Conservation (phyloP, 2,888 invertebrate species). For the Penaeus monodon region DNA sequence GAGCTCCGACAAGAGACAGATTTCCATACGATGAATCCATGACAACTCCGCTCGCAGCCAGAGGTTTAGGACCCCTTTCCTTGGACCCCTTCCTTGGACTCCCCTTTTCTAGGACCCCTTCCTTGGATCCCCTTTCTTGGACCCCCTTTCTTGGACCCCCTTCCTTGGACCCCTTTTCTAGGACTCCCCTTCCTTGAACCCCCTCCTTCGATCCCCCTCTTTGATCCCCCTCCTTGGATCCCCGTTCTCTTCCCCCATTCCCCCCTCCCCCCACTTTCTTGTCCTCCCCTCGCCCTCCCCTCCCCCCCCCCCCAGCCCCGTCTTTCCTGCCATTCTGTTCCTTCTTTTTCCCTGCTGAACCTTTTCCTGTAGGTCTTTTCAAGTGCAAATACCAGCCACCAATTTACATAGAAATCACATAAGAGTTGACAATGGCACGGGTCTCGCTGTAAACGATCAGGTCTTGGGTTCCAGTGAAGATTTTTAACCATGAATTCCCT, state of each 20-base stretch:
- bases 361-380: conserved; percentile 59
- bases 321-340: conserved; percentile 44
- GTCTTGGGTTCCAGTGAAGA: conserved; percentile 7
- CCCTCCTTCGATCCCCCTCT: too few species aligned
- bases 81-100: conserved; percentile 11
- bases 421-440: conserved; percentile 55
- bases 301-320: conserved; percentile 14
- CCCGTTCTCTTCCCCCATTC: neutral
- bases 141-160: too few species aligned
- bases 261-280: conserved; percentile 3
- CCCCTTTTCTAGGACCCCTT: conserved; percentile 29
- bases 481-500: conserved; percentile 22
- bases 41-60: conserved; percentile 40
- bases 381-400: conserved; percentile 58
- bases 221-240: too few species aligned
- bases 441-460: conserved; percentile 52
- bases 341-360: conserved; percentile 59
- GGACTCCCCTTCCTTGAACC: too few species aligned
- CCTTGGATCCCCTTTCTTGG: too few species aligned
- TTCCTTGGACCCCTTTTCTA: too few species aligned
- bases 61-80: conserved; percentile 1
- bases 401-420: conserved; percentile 60
- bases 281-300: neutral
- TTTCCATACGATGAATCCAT: conserved; percentile 43
- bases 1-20: conserved; percentile 28